Evolutionary conservation across 2,113 vertebrate genomes (phyloP).

Genomic region (Donacobius atricapilla): DNA sequence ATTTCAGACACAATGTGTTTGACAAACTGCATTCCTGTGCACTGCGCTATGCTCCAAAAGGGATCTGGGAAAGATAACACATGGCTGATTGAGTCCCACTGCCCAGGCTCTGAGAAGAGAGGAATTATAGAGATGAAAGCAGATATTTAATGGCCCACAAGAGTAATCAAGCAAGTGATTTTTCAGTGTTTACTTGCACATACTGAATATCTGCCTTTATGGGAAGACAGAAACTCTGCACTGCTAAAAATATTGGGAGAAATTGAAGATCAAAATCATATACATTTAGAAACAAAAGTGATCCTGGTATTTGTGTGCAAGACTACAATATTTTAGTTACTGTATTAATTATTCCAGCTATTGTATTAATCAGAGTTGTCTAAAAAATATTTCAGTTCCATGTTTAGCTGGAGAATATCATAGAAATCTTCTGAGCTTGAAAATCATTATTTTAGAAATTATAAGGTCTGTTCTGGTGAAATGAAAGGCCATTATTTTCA

Average conservation of each 20-base stretch:
- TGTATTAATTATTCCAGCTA: not conserved
- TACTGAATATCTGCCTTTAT: not conserved
- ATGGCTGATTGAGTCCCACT: conserved; percentile 37
- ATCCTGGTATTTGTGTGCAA: not conserved
- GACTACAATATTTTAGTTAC: not conserved
- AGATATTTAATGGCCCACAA: conserved; percentile 27
- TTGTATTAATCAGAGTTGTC: not conserved
- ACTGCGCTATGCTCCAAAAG: not conserved
- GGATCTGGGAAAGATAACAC: conserved; percentile 56
- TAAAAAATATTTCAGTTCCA: not conserved
- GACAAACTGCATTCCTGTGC: conserved; percentile 51
- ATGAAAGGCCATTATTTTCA: not conserved
- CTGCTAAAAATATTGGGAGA: not conserved
- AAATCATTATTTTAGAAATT: not conserved
- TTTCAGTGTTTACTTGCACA: conserved; percentile 9
- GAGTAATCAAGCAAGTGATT: conserved; percentile 38
- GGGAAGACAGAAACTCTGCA: not conserved
- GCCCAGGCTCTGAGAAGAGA: conserved; percentile 5
- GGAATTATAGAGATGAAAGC: conserved; percentile 51
- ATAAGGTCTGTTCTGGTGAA: not conserved
- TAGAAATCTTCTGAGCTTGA: not conserved
- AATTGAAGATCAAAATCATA: not conserved
- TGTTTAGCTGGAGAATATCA: not conserved
- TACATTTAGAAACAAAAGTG: not conserved
- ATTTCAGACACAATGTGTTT: conserved; percentile 53